Conservation (phyloP, 92 coral and sea anemone species). For the Paragorgia papillata region DNA sequence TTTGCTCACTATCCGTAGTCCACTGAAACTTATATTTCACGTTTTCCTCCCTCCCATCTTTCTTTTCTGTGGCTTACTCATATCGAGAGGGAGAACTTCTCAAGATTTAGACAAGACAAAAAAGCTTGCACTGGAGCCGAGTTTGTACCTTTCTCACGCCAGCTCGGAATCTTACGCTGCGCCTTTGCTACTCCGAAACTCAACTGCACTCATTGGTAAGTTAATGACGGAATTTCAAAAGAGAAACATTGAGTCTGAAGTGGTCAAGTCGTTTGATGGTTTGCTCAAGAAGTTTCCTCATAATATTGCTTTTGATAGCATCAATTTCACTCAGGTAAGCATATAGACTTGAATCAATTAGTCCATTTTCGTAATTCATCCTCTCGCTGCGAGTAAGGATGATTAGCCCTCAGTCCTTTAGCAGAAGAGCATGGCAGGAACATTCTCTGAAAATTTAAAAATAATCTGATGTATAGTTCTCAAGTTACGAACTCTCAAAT, state of each 20-base stretch:
- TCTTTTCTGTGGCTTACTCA: constrained; percentile 61
- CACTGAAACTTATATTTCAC: constrained; percentile 70
- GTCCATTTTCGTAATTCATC: no score
- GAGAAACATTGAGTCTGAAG: constrained; percentile 59
- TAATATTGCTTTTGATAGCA: constrained; percentile 26
- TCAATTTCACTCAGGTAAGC: neutral
- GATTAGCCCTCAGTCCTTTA: no score
- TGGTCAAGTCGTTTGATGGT: constrained; percentile 53
- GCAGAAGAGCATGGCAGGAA: no score
- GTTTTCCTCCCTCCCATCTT: constrained; percentile 73
- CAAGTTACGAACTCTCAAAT: no score
- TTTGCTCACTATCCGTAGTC: constrained; percentile 64
- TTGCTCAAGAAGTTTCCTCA: constrained; percentile 68
- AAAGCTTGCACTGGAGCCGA: constrained; percentile 59
- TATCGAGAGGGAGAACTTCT: constrained; percentile 31
- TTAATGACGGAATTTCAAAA: constrained; percentile 59
- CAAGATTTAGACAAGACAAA: constrained; percentile 1
- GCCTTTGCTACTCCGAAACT: constrained; percentile 63
- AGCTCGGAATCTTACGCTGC: constrained; percentile 71
- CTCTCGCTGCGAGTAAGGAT: no score
- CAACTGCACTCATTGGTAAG: constrained; percentile 58
- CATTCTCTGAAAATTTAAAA: no score
- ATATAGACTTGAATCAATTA: no score
- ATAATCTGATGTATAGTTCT: no score
- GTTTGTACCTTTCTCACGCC: constrained; percentile 65